Conservation (phyloP, 2,888 invertebrate genomes). For the Plagodis pulveraria region DNA sequence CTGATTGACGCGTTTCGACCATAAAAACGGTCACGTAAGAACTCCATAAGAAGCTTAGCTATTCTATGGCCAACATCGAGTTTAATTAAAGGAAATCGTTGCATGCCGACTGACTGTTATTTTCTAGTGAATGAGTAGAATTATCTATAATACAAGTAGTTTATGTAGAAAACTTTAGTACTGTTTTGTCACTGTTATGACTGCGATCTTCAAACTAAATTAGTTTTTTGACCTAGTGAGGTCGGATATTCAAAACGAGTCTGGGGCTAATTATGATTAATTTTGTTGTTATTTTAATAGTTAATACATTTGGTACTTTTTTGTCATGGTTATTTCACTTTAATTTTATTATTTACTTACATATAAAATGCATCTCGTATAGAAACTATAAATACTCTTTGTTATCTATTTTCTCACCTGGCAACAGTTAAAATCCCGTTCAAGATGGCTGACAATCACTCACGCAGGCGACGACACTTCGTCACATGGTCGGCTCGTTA, state of each 20-base stretch:
- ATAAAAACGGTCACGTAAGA: slow-evolving; percentile 5
- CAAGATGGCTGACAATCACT: slow-evolving; percentile 62
- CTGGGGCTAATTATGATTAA: too few species aligned
- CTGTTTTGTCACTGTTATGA: too few species aligned
- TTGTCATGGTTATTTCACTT: too few species aligned
- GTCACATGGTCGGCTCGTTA: slow-evolving; percentile 74
- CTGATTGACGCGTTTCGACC: slow-evolving; percentile 7
- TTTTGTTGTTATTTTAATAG: too few species aligned
- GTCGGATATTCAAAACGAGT: too few species aligned
- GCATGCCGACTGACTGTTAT: slow-evolving; percentile 3
- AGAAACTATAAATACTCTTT: background rate
- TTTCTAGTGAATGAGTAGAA: slow-evolving; percentile 5
- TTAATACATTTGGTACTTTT: too few species aligned
- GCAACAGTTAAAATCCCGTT: slow-evolving; percentile 47
- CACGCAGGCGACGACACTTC: slow-evolving; percentile 51
- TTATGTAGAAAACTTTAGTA: too few species aligned
- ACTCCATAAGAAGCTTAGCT: background rate
- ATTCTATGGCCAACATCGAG: background rate
- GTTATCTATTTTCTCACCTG: slow-evolving; percentile 48
- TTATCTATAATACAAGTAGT: background rate
- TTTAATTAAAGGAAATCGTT: slow-evolving; percentile 8
- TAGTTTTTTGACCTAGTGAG: too few species aligned
- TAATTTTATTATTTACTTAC: too few species aligned
- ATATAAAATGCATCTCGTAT: background rate
- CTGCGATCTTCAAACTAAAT: too few species aligned